Evolutionary conservation across 2,113 vertebrate genomes (phyloP).

Genomic region (Gavialis gangeticus): DNA sequence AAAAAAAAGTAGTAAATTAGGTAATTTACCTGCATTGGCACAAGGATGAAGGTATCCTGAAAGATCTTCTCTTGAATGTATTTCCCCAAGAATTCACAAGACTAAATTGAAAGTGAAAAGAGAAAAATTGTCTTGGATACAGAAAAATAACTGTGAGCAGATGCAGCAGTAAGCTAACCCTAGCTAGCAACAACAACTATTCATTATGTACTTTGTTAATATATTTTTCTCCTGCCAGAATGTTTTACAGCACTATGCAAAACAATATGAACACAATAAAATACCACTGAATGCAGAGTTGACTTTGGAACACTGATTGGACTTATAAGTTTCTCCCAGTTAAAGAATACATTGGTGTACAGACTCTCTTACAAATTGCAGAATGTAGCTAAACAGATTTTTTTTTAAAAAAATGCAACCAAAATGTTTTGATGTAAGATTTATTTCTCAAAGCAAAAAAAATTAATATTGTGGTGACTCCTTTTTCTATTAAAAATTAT

Average conservation of each 20-base stretch:
- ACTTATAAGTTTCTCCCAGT: not conserved
- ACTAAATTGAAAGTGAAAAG: not conserved
- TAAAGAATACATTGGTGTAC: not conserved
- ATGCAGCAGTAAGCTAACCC: not conserved
- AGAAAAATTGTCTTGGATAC: not conserved
- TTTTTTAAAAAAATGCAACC: not conserved
- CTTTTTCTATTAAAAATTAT: not conserved
- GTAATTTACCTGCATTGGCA: fast-evolving
- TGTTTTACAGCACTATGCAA: not conserved
- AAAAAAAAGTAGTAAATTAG: not conserved
- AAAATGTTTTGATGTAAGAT: not conserved
- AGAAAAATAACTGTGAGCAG: not conserved
- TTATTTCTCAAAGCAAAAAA: not conserved
- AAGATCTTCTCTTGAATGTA: not conserved
- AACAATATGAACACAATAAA: not conserved
- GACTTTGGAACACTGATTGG: not conserved
- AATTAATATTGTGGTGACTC: not conserved
- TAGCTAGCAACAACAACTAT: not conserved
- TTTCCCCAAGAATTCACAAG: not conserved
- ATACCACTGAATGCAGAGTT: not conserved
- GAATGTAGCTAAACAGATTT: not conserved
- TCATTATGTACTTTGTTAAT: not conserved
- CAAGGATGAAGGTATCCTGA: not conserved
- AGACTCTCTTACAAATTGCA: not conserved
- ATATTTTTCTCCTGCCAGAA: not conserved